Evolutionary conservation across 2,797 vertebrate genomes (phyloP).

Genomic region (Centropyge bicolor): DNA sequence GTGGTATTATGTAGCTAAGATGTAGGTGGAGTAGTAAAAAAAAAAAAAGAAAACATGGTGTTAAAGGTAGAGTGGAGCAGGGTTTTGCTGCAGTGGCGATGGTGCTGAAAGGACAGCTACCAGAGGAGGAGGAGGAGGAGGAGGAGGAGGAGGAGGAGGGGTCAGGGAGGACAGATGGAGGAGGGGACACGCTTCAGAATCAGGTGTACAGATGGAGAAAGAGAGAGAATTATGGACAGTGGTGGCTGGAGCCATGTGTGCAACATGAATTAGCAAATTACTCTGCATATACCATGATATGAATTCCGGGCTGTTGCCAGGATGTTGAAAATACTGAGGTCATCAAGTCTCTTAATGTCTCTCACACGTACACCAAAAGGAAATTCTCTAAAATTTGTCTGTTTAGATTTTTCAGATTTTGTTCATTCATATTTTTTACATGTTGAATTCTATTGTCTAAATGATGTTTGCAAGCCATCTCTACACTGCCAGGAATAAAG

Average conservation of each 20-base stretch:
- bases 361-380: too few species aligned
- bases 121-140: conserved; percentile 22
- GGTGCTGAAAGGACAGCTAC: conserved; percentile 73
- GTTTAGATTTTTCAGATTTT: background rate
- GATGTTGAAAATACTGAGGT: too few species aligned
- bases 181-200: conserved; percentile 33
- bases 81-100: conserved; percentile 69
- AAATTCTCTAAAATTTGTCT: background rate
- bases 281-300: too few species aligned
- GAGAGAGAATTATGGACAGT: conserved; percentile 2
- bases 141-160: conserved; percentile 22
- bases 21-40: conserved; percentile 14
- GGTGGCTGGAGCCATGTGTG: background rate
- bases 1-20: conserved; percentile 16
- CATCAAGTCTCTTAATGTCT: too few species aligned
- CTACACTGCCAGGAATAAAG: background rate
- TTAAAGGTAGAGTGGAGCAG: conserved; percentile 33
- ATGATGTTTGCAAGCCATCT: background rate
- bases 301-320: too few species aligned
- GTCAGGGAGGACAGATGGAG: conserved; percentile 30
- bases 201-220: conserved; percentile 23
- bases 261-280: background rate
- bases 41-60: conserved; percentile 4
- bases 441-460: background rate
- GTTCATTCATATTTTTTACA: background rate